Evolutionary conservation across 2,797 vertebrate genomes (phyloP), one percentile per base, ranked within the genome.

Genomic region (Rousettus madagascariensis): DNA sequence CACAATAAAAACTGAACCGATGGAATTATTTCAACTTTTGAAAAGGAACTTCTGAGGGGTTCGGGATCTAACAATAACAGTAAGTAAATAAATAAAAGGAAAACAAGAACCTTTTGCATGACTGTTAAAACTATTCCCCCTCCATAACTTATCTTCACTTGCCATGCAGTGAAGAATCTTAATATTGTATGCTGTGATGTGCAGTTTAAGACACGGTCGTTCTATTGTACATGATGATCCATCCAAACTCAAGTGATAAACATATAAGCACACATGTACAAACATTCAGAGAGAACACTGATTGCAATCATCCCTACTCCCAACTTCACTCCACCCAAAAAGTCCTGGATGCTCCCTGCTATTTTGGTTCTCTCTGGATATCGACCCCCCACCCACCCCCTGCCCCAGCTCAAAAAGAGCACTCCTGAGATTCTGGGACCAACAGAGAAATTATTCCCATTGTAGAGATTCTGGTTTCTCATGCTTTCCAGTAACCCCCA

Each of bases 201-300:
- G 10, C 36, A 57, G 78, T n/a, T 51, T 33, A 51, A 26, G 66
- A 53, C 20, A 15, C n/a, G 13, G 24, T 36, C 36, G 80, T 66
- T 57, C 74, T 28, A 12, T 38, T 16, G 19, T 4, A 46, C 38
- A 5, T 49, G 2, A 16, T 38, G 79, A 59, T 0, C 33, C n/a
- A 33, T 24, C 51, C 46, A 57, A 79, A 19, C 22, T 57, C 26
- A n/a, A 55, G 9, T 6, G 61, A 30, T 9, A 24, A 7, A 26
- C 28, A 4, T 4, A n/a, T 3, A 7, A 5, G 11, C 22, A 51
- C 19, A 7, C 36, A 15, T 0, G 3, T 1, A 5, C 4, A 19
- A 17, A 86, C 5, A 13, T 22, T 26, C 63, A 69, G 6, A 63
- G 33, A 84, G 6, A 82, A 41, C 3, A 33, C 28, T 59, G 65